Evolutionary conservation across 2,797 vertebrate genomes (phyloP), one percentile per base, ranked within the genome.

Genomic region (Mus minutoides): DNA sequence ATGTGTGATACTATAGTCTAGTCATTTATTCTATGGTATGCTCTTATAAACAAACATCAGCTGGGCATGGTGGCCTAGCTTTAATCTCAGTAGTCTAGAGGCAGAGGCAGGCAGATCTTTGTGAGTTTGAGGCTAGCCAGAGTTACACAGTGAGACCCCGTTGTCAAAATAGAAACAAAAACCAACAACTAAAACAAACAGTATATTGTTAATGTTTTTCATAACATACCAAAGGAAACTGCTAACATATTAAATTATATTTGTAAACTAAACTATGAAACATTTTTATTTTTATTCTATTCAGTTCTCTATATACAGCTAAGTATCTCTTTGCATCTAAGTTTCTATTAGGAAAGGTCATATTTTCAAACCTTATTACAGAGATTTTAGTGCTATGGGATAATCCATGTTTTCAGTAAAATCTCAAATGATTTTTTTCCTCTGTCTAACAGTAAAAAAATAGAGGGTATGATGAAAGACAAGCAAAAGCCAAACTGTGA

Each of bases 391-490:
- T 80, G 77, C 84, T 43, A 17, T 54, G 26, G 26, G 40, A 64
- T 88, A 73, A 88, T 75, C 49, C 73, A n/a, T 7, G 31, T 91
- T 84, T 84, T 91, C 75, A 85, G 26, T 94, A 75, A 79, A 91
- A 91, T 79, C 37, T 78, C 79, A 87, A 83, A 87, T 29, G 60
- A 52, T 76, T 46, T 84, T 58, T 77, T 64, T 90, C 40, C 60
- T 87, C 67, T 67, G 2, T 69, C 71, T 56, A 87, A 83, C 71
- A 91, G 43, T 43, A 73, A 56, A 4, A 4, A 29, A 54, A 46
- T 0, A 22, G 75, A 83, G 71, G 13, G 67, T 22, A 67, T 79
- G 17, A 71, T 31, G 34, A 93, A 64, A 54, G 29, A 37, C 37
- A 56, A 43, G 43, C 21, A 43, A 24, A 87, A 37, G 3, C 52